Base-by-base conservation (phyloP, 2,888 invertebrate species). In the Nomada hirtipes region DNA sequence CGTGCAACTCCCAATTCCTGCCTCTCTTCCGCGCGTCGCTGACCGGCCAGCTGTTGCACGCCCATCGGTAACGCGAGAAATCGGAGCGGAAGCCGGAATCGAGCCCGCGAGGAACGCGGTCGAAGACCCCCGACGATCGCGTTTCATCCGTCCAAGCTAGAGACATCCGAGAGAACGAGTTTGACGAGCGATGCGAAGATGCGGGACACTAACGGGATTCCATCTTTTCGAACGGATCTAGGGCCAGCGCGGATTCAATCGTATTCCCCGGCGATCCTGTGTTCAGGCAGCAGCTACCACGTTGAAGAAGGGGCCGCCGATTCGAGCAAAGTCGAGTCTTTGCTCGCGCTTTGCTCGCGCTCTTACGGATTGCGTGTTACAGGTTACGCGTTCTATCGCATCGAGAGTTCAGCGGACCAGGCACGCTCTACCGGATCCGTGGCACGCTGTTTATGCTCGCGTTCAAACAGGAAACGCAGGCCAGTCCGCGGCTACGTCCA, bases 391-490 rank as follows among this genome's bases (percentile, higher is more conserved):
- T 75, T 61, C 61, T 65, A 70, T 60, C 79, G 53, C 69, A 20
- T 13, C 29, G 26, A 50, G 69, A 70, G 70, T 82, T 67, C 70
- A 71, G 57, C 76, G 73, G 44, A 80, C 72, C 55, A 65, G 81
- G 65, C 70, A 81, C 74, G 82, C 55, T 82, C 81, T 61, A 65
- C 52, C 81, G 82, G 57, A 57, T n/a, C 26, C 61, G 69, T 61
- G 82, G 82, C 67, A 82, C 63, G 82, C 67, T 52, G 69, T 60
- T 80, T 60, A 67, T 50, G 70, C 70, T 52, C 75, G 71, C 76
- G 59, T 72, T 80, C 23, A 52, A 75, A 82, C 82, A 81, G 82
- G 82, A 82, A 82, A 82, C 57, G 82, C 67, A 57, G 47, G 20
- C 13, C 36, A 20, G 9, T 18, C 20, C 18, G 9, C 64, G 18